These are phyloP conservation scores for Spheniscus mendiculus DNA, from an alignment of 2,113 vertebrate genomes.

Conservation along the genomic window DNA sequence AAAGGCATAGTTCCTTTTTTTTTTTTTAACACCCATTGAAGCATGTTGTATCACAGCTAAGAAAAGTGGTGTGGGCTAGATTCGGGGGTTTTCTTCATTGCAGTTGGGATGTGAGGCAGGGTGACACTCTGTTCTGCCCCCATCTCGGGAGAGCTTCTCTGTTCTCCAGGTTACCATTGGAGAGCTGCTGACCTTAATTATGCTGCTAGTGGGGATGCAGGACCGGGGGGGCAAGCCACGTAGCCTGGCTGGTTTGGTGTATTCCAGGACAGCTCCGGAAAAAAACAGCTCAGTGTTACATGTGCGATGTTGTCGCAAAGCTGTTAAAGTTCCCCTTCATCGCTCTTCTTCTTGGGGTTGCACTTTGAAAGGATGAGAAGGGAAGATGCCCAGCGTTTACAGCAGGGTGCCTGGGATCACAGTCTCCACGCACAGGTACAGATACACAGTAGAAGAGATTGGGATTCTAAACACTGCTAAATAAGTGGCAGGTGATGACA, in stretches of 20 bases:
- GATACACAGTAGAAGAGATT: not conserved
- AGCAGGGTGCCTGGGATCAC: not conserved
- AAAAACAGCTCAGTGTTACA: not conserved
- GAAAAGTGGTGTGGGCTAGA: not conserved
- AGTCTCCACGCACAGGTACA: not conserved
- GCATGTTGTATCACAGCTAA: not conserved
- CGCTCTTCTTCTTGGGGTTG: not conserved
- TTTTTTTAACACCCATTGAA: not conserved
- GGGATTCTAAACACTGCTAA: not conserved
- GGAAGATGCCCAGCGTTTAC: not conserved
- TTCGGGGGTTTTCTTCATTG: not conserved
- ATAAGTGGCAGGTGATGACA: not conserved
- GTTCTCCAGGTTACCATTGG: not conserved
- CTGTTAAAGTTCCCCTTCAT: not conserved
- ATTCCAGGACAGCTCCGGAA: not conserved
- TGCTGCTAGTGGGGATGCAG: not conserved
- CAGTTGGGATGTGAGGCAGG: not conserved
- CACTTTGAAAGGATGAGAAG: not conserved
- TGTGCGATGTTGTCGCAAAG: not conserved
- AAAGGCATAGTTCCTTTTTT: not conserved
- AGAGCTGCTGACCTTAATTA: not conserved
- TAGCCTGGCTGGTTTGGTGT: not conserved
- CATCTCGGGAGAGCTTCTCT: not conserved
- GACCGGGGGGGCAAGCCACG: not conserved
- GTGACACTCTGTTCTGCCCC: not conserved